These are phyloP conservation scores for Elysia chlorotica DNA, from an alignment of 1,140 invertebrate genomes.

Conservation along the genomic window DNA sequence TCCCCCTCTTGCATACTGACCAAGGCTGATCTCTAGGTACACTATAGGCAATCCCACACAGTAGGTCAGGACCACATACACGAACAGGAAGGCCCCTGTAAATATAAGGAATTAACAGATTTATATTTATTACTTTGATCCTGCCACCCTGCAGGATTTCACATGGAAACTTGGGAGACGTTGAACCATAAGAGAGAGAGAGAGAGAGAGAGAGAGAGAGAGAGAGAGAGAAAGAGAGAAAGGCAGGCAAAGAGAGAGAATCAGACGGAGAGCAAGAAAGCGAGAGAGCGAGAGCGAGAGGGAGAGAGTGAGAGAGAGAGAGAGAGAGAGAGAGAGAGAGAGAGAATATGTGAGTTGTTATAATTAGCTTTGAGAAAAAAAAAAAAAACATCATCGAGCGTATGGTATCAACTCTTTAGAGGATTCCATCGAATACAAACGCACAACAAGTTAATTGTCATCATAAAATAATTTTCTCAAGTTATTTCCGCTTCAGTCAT, in stretches of 20 bases:
- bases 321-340: background rate
- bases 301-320: background rate
- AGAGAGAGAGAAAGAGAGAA: background rate
- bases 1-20: slow-evolving; percentile 58
- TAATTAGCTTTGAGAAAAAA: too few species aligned
- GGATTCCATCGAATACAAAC: too few species aligned
- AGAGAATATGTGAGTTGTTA: too few species aligned
- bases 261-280: background rate
- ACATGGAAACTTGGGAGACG: too few species aligned
- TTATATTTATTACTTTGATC: too few species aligned
- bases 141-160: too few species aligned
- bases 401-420: too few species aligned
- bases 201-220: background rate
- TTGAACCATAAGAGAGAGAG: too few species aligned
- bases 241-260: background rate
- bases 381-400: background rate
- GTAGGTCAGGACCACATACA: slow-evolving; percentile 32
- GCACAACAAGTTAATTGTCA: too few species aligned
- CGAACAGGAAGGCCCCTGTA: slow-evolving; percentile 38
- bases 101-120: background rate
- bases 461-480: too few species aligned
- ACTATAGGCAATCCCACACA: slow-evolving; percentile 61
- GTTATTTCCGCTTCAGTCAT: too few species aligned
- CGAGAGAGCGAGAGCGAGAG: background rate
- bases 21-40: slow-evolving; percentile 61